Conservation (phyloP, 2,888 invertebrate genomes). For the Luperina testacea region DNA sequence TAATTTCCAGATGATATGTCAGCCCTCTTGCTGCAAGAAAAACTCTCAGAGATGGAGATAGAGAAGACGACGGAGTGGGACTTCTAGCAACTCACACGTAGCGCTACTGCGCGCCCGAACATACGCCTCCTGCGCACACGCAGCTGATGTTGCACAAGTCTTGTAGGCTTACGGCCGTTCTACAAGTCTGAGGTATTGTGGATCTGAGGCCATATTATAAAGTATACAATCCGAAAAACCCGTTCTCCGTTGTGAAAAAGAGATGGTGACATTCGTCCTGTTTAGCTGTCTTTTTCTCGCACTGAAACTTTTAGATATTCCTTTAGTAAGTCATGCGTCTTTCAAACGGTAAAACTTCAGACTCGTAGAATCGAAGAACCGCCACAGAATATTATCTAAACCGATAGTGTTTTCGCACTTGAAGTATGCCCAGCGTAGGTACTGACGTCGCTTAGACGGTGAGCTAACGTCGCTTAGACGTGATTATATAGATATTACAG, state of each 20-base stretch:
- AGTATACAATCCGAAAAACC: background rate
- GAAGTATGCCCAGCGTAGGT: too few species aligned
- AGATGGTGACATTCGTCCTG: background rate
- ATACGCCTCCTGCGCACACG: slow-evolving; percentile 40
- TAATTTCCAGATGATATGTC: slow-evolving; percentile 90
- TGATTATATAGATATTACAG: background rate
- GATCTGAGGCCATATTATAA: background rate
- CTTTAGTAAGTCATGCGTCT: background rate
- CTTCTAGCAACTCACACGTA: slow-evolving; percentile 82
- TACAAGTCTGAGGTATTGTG: background rate
- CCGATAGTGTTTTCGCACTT: background rate
- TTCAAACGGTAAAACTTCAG: background rate
- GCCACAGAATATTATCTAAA: background rate
- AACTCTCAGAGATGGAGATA: slow-evolving; percentile 91
- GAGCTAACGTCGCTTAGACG: background rate
- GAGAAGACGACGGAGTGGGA: slow-evolving; percentile 92
- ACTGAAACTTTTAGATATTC: background rate
- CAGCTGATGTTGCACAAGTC: slow-evolving; percentile 8
- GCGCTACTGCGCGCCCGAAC: background rate
- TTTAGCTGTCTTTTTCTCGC: background rate
- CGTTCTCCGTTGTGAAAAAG: background rate
- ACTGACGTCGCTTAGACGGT: too few species aligned
- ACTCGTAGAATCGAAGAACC: background rate
- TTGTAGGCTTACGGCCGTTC: background rate
- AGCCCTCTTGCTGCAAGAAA: slow-evolving; percentile 90